Evolutionary conservation across 2,888 invertebrate genomes (phyloP).

Genomic region (Drosophila birchii): DNA sequence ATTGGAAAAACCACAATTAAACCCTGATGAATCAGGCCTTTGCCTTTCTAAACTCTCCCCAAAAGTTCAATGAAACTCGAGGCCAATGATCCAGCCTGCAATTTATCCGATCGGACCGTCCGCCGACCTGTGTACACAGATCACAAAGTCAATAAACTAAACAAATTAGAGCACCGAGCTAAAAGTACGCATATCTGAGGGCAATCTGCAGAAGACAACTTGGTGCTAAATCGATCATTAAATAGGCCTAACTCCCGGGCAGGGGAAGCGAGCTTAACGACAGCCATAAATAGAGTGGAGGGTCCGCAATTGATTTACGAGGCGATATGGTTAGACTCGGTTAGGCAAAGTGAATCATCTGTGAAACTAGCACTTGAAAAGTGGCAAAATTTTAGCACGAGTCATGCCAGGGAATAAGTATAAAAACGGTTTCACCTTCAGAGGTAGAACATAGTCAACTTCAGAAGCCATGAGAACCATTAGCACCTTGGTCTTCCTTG

Average conservation of each 20-base stretch:
- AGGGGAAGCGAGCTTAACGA: conserved; percentile 56
- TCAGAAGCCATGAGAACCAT: conserved; percentile 37
- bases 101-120: conserved; percentile 42
- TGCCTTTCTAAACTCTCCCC: conserved; percentile 19
- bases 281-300: conserved; percentile 62
- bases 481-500: conserved; percentile 25
- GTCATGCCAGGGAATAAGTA: conserved; percentile 23
- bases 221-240: conserved; percentile 68
- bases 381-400: conserved; percentile 13
- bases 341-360: conserved; percentile 40
- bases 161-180: conserved; percentile 52
- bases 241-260: conserved; percentile 39
- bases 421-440: conserved; percentile 45
- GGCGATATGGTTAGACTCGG: conserved; percentile 50
- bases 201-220: conserved; percentile 44
- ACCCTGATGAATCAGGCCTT: background rate
- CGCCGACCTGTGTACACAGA: conserved; percentile 11
- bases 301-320: conserved; percentile 64
- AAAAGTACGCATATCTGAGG: conserved; percentile 19
- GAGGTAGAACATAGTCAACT: conserved; percentile 51
- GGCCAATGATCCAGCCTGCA: conserved; percentile 35
- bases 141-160: conserved; percentile 53
- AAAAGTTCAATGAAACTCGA: conserved; percentile 55
- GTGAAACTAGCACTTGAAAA: conserved; percentile 40
- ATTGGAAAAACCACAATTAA: conserved; percentile 1